Percentiles rank a stretch among this genome's conserved stretches.
Conservation (phyloP, 2,888 invertebrate genomes). For the Lepidocyrtinus sp. region DNA sequence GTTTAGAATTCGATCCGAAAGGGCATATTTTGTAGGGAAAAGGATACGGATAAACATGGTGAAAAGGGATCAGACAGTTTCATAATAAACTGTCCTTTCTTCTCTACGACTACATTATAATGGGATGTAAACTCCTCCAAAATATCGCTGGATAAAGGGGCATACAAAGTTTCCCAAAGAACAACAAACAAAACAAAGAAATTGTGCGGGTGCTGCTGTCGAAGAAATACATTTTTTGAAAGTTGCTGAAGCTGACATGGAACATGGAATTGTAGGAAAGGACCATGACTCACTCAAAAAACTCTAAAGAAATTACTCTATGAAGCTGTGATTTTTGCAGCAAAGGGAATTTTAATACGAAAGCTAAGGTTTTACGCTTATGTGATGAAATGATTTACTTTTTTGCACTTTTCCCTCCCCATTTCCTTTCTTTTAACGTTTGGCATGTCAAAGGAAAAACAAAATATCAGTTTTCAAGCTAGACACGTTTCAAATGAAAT, state of each 20-base stretch:
- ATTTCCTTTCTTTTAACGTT: conserved; percentile 36
- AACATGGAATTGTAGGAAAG: too few relatives aligned
- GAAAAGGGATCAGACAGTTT: conserved; percentile 54
- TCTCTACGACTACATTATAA: conserved; percentile 46
- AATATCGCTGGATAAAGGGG: conserved; percentile 36
- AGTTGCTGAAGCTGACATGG: conserved; percentile 52
- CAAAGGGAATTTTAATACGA: neutral
- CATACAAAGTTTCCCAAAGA: too few relatives aligned
- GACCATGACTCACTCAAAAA: conserved; percentile 36
- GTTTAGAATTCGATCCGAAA: conserved; percentile 38
- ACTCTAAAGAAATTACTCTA: conserved; percentile 21
- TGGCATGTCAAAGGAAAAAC: conserved; percentile 67
- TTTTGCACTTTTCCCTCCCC: conserved; percentile 47
- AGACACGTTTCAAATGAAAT: conserved; percentile 67
- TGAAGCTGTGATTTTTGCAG: neutral
- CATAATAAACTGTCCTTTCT: conserved; percentile 38
- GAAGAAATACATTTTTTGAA: neutral
- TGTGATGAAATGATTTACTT: conserved; percentile 46
- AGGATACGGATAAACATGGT: conserved; percentile 45
- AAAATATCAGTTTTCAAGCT: conserved; percentile 69
- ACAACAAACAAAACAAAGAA: conserved; percentile 20
- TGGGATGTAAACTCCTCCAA: conserved; percentile 27
- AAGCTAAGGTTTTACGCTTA: neutral
- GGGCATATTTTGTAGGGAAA: conserved; percentile 42
- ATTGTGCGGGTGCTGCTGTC: conserved; percentile 48